A percentile compares a stretch with the other conserved stretches of the same genome.
Conservation (phyloP, 2,797 vertebrate species). For the Fistularia commersonii region DNA sequence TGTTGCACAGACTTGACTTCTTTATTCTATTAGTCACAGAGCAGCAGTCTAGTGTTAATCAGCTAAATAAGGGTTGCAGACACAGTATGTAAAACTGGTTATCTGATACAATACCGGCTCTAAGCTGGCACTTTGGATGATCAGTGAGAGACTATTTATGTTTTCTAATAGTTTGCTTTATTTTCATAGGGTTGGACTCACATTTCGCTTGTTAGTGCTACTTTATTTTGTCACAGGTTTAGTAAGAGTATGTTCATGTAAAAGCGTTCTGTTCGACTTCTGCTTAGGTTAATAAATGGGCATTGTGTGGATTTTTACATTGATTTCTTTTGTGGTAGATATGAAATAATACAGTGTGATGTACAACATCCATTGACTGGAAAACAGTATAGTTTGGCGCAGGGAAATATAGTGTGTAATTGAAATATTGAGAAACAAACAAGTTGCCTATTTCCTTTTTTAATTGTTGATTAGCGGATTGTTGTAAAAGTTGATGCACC, state of each 20-base stretch:
- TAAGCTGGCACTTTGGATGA: slow-evolving; percentile 29
- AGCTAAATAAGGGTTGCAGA: slow-evolving; percentile 36
- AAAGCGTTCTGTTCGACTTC: too few relatives aligned
- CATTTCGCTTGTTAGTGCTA: slow-evolving; percentile 29
- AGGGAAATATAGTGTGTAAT: too few relatives aligned
- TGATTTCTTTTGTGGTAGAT: too few relatives aligned
- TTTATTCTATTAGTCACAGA: slow-evolving; percentile 51
- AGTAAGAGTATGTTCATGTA: neutral
- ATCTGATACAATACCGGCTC: slow-evolving; percentile 29
- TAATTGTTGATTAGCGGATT: too few relatives aligned
- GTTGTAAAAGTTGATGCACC: too few relatives aligned
- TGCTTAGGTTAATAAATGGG: too few relatives aligned
- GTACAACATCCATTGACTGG: too few relatives aligned
- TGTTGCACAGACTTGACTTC: slow-evolving; percentile 16
- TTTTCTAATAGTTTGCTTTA: slow-evolving; percentile 32
- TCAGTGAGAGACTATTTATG: slow-evolving; percentile 36
- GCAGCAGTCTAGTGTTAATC: slow-evolving; percentile 27
- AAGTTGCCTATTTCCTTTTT: too few relatives aligned
- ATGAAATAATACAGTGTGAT: too few relatives aligned
- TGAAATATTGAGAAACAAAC: too few relatives aligned
- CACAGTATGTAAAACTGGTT: slow-evolving; percentile 45
- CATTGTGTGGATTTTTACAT: too few relatives aligned
- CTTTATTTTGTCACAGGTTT: slow-evolving; percentile 19
- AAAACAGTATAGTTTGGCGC: too few relatives aligned
- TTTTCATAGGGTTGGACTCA: slow-evolving; percentile 35